Percentiles rank a stretch among this genome's conserved stretches.
Evolutionary conservation across 2,113 vertebrate species (phyloP).

Genomic region (Psilopsiagon aymara): DNA sequence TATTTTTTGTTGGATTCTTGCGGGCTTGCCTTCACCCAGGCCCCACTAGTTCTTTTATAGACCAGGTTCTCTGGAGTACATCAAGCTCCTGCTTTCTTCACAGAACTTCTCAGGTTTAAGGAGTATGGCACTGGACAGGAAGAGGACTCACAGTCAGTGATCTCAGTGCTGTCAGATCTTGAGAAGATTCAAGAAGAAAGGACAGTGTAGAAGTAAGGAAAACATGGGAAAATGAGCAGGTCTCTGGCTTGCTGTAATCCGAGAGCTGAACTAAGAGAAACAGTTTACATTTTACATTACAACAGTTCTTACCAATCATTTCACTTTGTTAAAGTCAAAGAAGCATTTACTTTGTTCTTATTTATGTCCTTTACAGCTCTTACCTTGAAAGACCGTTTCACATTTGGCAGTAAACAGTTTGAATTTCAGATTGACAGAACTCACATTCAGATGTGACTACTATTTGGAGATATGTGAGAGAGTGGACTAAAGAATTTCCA

Average conservation of each 20-base stretch:
- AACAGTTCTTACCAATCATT: background rate
- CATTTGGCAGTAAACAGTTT: background rate
- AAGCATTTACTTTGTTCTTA: background rate
- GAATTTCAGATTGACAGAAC: background rate
- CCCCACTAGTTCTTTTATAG: background rate
- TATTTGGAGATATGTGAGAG: background rate
- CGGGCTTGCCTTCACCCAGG: background rate
- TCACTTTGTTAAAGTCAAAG: background rate
- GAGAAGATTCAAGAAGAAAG: background rate
- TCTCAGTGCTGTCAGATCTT: background rate
- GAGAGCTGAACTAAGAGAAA: background rate
- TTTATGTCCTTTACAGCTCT: background rate
- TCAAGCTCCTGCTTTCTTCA: background rate
- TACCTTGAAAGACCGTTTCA: background rate
- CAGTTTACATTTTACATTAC: too few relatives aligned
- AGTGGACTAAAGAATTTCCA: background rate
- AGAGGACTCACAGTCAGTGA: background rate
- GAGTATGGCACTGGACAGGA: background rate
- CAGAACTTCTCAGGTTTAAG: background rate
- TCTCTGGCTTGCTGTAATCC: background rate
- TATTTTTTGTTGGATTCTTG: background rate
- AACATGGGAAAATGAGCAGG: background rate
- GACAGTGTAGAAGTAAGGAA: background rate
- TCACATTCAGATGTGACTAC: background rate
- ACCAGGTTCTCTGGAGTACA: too few relatives aligned